Evolutionary conservation across 2,113 vertebrate genomes (phyloP).

Genomic region (Lontra canadensis): DNA sequence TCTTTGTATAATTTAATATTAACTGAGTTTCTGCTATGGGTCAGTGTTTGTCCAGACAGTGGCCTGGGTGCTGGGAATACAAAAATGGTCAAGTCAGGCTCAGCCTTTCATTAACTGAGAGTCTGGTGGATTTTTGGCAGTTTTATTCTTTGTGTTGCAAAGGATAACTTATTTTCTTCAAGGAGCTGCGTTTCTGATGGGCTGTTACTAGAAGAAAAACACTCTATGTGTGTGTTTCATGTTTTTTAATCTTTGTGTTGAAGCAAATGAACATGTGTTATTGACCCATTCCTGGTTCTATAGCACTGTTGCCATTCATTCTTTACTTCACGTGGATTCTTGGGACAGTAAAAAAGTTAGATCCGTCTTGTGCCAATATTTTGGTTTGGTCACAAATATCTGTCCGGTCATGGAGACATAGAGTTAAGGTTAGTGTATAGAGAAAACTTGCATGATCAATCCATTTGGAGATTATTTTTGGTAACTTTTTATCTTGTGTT

Average conservation of each 20-base stretch:
- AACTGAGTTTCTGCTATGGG: background rate
- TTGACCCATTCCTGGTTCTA: background rate
- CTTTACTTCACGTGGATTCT: background rate
- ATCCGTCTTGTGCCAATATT: background rate
- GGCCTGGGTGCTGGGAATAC: background rate
- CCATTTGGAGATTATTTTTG: background rate
- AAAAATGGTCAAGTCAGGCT: background rate
- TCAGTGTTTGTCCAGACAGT: background rate
- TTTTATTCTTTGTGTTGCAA: background rate
- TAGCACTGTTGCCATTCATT: background rate
- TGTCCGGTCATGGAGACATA: background rate
- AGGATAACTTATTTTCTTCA: background rate
- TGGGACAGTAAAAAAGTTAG: background rate
- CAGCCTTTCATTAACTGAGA: background rate
- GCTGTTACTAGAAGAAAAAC: background rate
- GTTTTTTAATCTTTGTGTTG: background rate
- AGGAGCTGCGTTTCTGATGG: background rate
- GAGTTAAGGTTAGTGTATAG: background rate
- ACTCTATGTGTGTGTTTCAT: background rate
- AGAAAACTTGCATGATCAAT: background rate
- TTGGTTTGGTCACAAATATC: background rate
- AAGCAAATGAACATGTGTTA: background rate
- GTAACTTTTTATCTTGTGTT: background rate
- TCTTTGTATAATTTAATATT: background rate
- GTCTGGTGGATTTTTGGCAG: background rate